phyloP scores from a whole-genome alignment of 1,140 invertebrate species.

The Notospermus geniculatus region DNA sequence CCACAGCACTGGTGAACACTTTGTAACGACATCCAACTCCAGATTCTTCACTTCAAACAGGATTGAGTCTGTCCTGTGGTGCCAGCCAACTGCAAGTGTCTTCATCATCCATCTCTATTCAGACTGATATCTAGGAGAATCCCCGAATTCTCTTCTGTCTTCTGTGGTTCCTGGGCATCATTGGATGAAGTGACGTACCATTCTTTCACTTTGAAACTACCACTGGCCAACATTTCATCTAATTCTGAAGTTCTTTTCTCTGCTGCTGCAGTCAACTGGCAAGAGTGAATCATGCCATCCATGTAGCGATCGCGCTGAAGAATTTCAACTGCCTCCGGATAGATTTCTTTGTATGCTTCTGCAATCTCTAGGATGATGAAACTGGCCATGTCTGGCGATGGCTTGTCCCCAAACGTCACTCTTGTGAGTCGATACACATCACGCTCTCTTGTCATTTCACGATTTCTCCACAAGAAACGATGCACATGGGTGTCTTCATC shows the following conservation, averaged over 20 bases:
- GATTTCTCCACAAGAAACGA: slow-evolving; percentile 12
- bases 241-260: neutral
- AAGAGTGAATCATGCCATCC: slow-evolving; percentile 8
- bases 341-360: neutral
- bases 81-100: no score
- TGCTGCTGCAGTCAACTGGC: neutral
- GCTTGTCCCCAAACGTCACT: slow-evolving; percentile 11
- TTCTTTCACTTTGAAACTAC: slow-evolving; percentile 5
- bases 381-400: slow-evolving; percentile 11
- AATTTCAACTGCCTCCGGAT: neutral
- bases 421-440: slow-evolving; percentile 7
- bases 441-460: neutral
- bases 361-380: slow-evolving; percentile 8
- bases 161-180: no score
- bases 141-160: no score
- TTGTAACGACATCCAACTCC: no score
- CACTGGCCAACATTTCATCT: neutral
- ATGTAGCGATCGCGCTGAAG: slow-evolving; percentile 5
- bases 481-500: slow-evolving; percentile 1
- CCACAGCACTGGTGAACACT: no score
- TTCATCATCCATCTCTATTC: no score
- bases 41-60: no score
- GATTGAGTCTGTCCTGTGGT: no score
- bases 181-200: neutral
- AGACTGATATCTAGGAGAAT: no score